Conservation (phyloP, 2,113 vertebrate species). For the Callaeas wilsoni region DNA sequence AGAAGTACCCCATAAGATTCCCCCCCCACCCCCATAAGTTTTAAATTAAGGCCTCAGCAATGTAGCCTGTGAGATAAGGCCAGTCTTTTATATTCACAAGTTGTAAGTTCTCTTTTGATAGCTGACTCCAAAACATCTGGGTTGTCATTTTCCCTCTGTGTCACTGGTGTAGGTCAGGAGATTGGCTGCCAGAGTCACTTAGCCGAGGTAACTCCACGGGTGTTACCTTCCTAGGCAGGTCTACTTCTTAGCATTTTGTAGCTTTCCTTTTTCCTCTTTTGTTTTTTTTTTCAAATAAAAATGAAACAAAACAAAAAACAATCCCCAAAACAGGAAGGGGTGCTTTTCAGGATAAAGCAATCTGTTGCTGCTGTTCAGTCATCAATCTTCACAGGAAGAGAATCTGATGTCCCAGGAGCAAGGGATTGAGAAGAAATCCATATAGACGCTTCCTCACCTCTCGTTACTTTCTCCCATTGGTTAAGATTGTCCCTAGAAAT, state of each 20-base stretch:
- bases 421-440: conserved; percentile 62
- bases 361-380: conserved; percentile 69
- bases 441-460: conserved; percentile 81
- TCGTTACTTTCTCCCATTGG: conserved; percentile 93
- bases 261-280: background rate
- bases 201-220: background rate
- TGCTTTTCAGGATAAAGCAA: background rate
- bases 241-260: conserved; percentile 6
- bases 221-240: conserved; percentile 19
- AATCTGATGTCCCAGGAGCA: conserved; percentile 67
- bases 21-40: conserved; percentile 37
- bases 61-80: conserved; percentile 68
- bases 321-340: conserved; percentile 7
- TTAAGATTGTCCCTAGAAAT: conserved; percentile 85
- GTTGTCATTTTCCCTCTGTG: background rate
- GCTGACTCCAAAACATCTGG: background rate
- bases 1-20: conserved; percentile 59
- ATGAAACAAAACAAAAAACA: background rate
- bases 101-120: conserved; percentile 42
- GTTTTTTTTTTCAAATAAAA: background rate
- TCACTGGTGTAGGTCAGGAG: conserved; percentile 10
- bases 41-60: conserved; percentile 83
- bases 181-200: background rate
- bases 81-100: conserved; percentile 69
- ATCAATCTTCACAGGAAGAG: conserved; percentile 83